Percentiles rank a stretch among this genome's conserved stretches.
phyloP scores from a whole-genome alignment of 2,113 vertebrate species.

The Hemicordylus capensis region DNA sequence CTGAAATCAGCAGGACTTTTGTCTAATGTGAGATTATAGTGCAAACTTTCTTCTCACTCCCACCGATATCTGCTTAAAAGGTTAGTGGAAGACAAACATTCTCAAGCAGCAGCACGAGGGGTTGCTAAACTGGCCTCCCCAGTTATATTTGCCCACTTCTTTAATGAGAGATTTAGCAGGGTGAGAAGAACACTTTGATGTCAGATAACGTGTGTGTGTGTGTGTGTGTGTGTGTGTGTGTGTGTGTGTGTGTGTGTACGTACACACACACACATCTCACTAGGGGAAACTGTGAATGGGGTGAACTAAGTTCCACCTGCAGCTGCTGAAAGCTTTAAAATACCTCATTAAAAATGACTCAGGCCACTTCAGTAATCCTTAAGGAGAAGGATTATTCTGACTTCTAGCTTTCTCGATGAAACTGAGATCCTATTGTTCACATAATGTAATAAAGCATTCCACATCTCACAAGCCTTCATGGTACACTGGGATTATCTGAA shows the following conservation, averaged over 20 bases:
- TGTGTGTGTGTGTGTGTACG: too few species aligned
- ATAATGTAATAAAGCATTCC: not conserved
- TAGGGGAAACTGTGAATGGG: not conserved
- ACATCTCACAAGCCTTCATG: not conserved
- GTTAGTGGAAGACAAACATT: not conserved
- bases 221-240: too few species aligned
- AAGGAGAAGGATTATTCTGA: not conserved
- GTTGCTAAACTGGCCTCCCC: not conserved
- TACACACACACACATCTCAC: too few species aligned
- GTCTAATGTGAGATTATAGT: not conserved
- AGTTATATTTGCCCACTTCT: not conserved
- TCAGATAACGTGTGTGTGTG: too few species aligned
- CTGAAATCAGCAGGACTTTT: not conserved
- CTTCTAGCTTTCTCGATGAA: not conserved
- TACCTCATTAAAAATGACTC: not conserved
- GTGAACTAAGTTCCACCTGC: not conserved
- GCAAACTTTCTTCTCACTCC: not conserved
- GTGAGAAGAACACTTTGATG: slow-evolving; percentile 1
- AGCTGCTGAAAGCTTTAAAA: slow-evolving; percentile 1
- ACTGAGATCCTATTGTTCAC: not conserved
- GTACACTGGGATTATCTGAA: not conserved
- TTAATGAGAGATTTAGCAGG: not conserved
- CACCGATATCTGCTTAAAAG: not conserved
- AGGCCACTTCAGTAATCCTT: not conserved
- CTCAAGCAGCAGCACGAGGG: not conserved